A percentile compares a stretch with the other conserved stretches of the same genome.
Conservation (phyloP, 2,113 vertebrate species). For the Campylomormyrus numenius region DNA sequence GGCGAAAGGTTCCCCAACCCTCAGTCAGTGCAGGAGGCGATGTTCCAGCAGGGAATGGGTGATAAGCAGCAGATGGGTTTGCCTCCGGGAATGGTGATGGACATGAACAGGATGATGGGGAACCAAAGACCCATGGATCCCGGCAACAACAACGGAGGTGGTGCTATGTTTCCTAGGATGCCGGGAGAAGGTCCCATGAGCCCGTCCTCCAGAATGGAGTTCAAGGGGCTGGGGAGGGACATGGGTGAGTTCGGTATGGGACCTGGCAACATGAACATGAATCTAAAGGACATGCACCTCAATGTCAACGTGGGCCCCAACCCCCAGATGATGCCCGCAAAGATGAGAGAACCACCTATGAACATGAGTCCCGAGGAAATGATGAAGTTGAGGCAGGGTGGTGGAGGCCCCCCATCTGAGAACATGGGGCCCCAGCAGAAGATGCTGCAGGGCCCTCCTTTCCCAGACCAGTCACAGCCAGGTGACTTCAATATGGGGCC, state of each 20-base stretch:
- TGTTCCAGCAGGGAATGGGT: conserved; percentile 89
- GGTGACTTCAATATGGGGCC: conserved; percentile 88
- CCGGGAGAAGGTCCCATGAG: conserved; percentile 89
- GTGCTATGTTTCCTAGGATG: conserved; percentile 86
- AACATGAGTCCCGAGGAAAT: conserved; percentile 82
- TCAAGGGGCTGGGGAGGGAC: conserved; percentile 74
- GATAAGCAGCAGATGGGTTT: conserved; percentile 86
- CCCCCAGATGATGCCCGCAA: conserved; percentile 82
- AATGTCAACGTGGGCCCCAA: conserved; percentile 73
- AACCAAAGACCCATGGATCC: conserved; percentile 89
- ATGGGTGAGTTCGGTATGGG: conserved; percentile 88
- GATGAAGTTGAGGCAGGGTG: conserved; percentile 75
- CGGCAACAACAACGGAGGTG: conserved; percentile 66
- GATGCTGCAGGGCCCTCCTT: conserved; percentile 74
- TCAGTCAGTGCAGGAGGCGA: conserved; percentile 84
- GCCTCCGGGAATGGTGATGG: conserved; percentile 85
- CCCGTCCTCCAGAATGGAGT: conserved; percentile 84
- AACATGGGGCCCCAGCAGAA: conserved; percentile 83
- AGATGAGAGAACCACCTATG: conserved; percentile 78
- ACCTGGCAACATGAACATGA: conserved; percentile 69
- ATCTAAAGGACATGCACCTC: conserved; percentile 58
- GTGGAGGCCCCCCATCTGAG: conserved; percentile 64
- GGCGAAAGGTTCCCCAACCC: conserved; percentile 92
- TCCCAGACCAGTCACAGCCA: conserved; percentile 80
- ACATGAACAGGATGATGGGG: conserved; percentile 86